These are phyloP conservation scores for Tupiocoris notatus DNA, from an alignment of 2,888 invertebrate species.

Conservation along the genomic window DNA sequence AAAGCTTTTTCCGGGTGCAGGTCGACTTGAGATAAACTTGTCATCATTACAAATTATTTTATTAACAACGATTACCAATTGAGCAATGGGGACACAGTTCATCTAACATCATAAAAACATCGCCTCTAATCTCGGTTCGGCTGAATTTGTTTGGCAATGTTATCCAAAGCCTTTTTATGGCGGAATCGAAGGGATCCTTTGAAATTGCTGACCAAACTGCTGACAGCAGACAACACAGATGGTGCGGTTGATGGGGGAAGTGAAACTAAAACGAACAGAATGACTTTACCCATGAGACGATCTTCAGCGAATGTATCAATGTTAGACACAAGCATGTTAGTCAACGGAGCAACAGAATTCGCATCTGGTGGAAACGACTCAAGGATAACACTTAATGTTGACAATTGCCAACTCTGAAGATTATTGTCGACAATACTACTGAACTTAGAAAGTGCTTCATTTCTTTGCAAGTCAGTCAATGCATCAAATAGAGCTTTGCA, in stretches of 20 bases:
- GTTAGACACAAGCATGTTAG: background rate
- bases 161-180: constrained; percentile 24
- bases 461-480: constrained; percentile 5
- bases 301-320: constrained; percentile 5
- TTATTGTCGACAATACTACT: background rate
- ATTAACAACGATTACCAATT: too few relatives aligned
- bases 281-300: constrained; percentile 23
- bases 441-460: background rate
- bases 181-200: constrained; percentile 24
- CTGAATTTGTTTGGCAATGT: constrained; percentile 6
- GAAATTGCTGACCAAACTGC: constrained; percentile 1
- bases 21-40: too few relatives aligned
- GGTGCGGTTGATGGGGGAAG: constrained; percentile 3
- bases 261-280: background rate
- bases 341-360: background rate
- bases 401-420: background rate
- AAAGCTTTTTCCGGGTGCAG: too few relatives aligned
- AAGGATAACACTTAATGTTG: background rate
- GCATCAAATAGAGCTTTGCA: constrained; percentile 12
- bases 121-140: background rate
- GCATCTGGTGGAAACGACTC: constrained; percentile 1
- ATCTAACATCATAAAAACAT: too few relatives aligned
- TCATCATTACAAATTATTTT: too few relatives aligned
- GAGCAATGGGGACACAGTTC: too few relatives aligned
- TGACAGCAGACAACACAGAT: background rate